Evolutionary conservation across 1,140 invertebrate genomes (phyloP).

Genomic region (Pogonus chalceus): DNA sequence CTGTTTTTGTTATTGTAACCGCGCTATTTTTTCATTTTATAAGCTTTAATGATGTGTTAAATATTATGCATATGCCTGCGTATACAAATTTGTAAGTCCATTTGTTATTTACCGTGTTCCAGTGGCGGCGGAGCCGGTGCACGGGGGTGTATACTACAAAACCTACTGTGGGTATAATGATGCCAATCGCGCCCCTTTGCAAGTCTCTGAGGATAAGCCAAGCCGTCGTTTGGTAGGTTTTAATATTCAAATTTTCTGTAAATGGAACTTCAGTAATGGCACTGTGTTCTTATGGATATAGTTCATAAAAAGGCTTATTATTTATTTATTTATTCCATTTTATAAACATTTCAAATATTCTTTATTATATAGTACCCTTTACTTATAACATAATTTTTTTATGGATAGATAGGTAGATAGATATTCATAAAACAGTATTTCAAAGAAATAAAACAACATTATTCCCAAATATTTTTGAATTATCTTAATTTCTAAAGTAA

Average conservation of each 20-base stretch:
- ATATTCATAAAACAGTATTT: no score
- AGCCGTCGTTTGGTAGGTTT: conserved; percentile 58
- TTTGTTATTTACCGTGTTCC: conserved; percentile 57
- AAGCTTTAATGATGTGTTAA: not conserved
- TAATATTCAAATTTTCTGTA: not conserved
- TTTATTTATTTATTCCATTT: no score
- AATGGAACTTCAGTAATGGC: not conserved
- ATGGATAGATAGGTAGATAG: no score
- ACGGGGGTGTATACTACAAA: conserved; percentile 65
- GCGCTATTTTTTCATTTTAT: not conserved
- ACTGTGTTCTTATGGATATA: not conserved
- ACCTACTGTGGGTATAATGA: conserved; percentile 50
- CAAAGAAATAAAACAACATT: no score
- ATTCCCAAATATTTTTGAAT: no score
- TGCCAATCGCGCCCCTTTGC: conserved; percentile 42
- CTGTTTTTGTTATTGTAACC: conserved; percentile 20
- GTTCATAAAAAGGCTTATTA: no score
- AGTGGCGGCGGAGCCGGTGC: conserved; percentile 65
- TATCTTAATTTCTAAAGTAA: no score
- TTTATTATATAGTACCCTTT: no score
- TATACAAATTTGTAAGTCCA: conserved; percentile 39
- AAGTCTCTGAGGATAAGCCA: conserved; percentile 50
- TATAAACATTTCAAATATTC: no score
- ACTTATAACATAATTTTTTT: no score
- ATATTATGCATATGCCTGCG: conserved; percentile 18